Conservation (phyloP, 1,140 invertebrate genomes). For the Drusus annulatus region DNA sequence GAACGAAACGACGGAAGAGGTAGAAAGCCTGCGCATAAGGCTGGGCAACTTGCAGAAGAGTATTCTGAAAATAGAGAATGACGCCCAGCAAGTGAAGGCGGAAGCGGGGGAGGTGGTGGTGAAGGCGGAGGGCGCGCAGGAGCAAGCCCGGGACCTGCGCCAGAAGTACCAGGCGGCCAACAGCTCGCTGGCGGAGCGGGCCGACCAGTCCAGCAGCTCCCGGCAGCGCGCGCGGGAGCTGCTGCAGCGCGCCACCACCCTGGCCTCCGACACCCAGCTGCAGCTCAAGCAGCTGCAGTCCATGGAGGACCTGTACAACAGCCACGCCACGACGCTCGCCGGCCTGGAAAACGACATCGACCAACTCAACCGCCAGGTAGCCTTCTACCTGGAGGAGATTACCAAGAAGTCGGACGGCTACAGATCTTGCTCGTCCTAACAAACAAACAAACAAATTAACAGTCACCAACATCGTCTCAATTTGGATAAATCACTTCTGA, state of each 20-base stretch:
- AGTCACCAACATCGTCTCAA: neutral
- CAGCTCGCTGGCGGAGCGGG: conserved; percentile 66
- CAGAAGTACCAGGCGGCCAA: conserved; percentile 68
- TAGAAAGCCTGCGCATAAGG: conserved; percentile 77
- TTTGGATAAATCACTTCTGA: neutral
- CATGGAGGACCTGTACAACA: conserved; percentile 71
- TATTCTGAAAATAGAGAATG: conserved; percentile 82
- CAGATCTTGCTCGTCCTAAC: conserved; percentile 68
- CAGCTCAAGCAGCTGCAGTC: conserved; percentile 81
- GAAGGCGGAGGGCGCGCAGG: conserved; percentile 67
- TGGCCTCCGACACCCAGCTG: conserved; percentile 82
- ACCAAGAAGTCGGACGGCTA: conserved; percentile 71
- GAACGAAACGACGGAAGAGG: conserved; percentile 79
- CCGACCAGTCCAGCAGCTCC: conserved; percentile 71
- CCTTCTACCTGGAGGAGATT: conserved; percentile 70
- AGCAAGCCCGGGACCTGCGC: conserved; percentile 66
- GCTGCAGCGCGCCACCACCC: conserved; percentile 80
- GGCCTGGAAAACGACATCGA: conserved; percentile 68
- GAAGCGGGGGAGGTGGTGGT: conserved; percentile 71
- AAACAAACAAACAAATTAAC: neutral
- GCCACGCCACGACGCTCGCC: conserved; percentile 68
- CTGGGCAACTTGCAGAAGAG: conserved; percentile 83
- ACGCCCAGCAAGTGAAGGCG: conserved; percentile 73
- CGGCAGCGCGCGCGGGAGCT: conserved; percentile 82
- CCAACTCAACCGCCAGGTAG: conserved; percentile 70